These are phyloP conservation scores for Coelopa pilipes DNA, from an alignment of 2,888 invertebrate species.

Conservation along the genomic window DNA sequence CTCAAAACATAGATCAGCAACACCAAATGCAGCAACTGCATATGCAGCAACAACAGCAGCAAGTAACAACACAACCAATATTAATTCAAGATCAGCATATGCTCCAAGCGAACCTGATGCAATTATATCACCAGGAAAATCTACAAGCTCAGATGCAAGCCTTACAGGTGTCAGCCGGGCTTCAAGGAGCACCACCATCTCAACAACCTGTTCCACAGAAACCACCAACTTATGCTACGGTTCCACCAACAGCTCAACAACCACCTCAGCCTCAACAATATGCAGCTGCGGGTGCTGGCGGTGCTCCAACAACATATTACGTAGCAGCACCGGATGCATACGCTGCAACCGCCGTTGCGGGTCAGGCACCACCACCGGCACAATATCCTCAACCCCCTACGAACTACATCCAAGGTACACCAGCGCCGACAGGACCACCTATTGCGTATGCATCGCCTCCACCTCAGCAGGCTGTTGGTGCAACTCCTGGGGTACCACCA, in stretches of 20 bases:
- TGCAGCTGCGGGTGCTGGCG: constrained; percentile 53
- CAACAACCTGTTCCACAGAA: constrained; percentile 46
- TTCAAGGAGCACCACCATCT: constrained; percentile 45
- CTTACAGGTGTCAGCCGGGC: constrained; percentile 40
- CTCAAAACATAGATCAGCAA: constrained; percentile 36
- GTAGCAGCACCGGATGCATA: constrained; percentile 55
- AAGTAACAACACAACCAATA: constrained; percentile 42
- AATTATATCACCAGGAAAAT: constrained; percentile 48
- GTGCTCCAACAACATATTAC: constrained; percentile 54
- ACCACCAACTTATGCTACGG: constrained; percentile 47
- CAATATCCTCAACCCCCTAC: constrained; percentile 43
- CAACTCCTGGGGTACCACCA: constrained; percentile 20
- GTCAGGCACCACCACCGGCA: constrained; percentile 36
- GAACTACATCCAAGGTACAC: constrained; percentile 52
- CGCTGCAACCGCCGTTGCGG: constrained; percentile 34
- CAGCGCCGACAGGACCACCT: constrained; percentile 55
- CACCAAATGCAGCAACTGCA: constrained; percentile 41
- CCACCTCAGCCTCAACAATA: constrained; percentile 54
- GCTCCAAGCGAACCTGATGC: constrained; percentile 49
- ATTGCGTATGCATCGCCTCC: constrained; percentile 50
- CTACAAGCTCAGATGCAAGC: constrained; percentile 45
- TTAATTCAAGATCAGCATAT: constrained; percentile 47
- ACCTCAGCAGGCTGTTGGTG: constrained; percentile 23
- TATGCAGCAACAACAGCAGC: constrained; percentile 39
- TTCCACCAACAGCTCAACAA: constrained; percentile 49